Evolutionary conservation across 2,113 vertebrate species (phyloP).

Genomic region (Bubalus kerabau): DNA sequence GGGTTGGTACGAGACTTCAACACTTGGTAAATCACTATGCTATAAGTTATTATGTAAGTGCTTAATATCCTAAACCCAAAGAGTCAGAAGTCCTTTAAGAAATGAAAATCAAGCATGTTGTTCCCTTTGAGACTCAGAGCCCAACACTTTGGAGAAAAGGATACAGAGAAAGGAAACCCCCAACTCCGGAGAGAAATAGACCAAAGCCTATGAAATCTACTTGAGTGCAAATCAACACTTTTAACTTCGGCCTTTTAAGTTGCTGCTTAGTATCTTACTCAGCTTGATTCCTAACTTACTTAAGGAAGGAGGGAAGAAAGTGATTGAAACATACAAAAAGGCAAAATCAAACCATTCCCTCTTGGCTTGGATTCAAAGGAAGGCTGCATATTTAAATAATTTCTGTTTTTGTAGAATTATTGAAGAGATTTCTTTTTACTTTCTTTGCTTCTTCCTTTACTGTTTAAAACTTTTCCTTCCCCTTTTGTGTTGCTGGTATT

Average conservation of each 20-base stretch:
- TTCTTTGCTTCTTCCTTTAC: not conserved
- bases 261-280: not conserved
- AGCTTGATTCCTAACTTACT: not conserved
- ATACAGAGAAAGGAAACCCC: not conserved
- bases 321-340: not conserved
- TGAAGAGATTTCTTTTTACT: not conserved
- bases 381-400: not conserved
- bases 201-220: not conserved
- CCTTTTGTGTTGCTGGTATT: not conserved
- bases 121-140: not conserved
- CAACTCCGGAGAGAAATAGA: not conserved
- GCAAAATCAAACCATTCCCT: not conserved
- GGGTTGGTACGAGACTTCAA: not conserved
- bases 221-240: not conserved
- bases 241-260: not conserved
- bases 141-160: not conserved
- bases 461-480: not conserved
- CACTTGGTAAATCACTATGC: not conserved
- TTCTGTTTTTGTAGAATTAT: not conserved
- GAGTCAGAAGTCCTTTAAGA: not conserved
- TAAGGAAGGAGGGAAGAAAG: not conserved
- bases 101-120: not conserved
- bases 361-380: not conserved
- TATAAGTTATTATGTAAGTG: not conserved
- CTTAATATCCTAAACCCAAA: not conserved